phyloP scores from a whole-genome alignment of 2,797 vertebrate genomes.

The Salmo trutta region DNA sequence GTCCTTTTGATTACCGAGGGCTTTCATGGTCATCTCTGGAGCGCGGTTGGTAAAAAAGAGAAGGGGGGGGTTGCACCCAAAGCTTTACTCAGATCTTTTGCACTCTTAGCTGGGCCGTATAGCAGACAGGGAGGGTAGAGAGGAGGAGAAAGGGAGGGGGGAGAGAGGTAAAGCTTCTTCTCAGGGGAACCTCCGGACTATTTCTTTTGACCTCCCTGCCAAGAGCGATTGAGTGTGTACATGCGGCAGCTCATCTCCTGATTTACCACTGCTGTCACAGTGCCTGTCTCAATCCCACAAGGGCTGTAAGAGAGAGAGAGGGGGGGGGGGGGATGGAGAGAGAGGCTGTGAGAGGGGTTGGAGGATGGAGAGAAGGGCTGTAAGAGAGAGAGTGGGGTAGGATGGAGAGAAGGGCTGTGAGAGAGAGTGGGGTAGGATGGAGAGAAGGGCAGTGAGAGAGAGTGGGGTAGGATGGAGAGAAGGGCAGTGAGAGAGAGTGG shows the following conservation, averaged over 20 bases:
- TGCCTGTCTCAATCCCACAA: constrained; percentile 57
- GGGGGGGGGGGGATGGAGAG: too few relatives aligned
- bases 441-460: too few relatives aligned
- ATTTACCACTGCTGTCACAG: constrained; percentile 66
- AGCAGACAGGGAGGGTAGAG: constrained; percentile 11
- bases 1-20: constrained; percentile 58
- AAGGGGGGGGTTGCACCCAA: not conserved
- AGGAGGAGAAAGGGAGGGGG: constrained; percentile 38
- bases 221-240: constrained; percentile 75
- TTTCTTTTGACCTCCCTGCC: constrained; percentile 75
- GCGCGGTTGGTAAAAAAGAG: constrained; percentile 41
- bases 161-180: constrained; percentile 65
- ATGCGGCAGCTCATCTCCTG: constrained; percentile 69
- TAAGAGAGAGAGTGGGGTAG: too few relatives aligned
- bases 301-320: too few relatives aligned
- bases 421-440: too few relatives aligned
- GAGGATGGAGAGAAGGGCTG: too few relatives aligned
- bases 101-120: constrained; percentile 2
- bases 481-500: too few relatives aligned
- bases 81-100: constrained; percentile 50
- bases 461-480: too few relatives aligned
- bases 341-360: too few relatives aligned
- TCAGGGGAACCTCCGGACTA: constrained; percentile 69
- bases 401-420: too few relatives aligned
- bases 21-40: constrained; percentile 39